A percentile compares a stretch with the other conserved stretches of the same genome.
Conservation (phyloP, 2,113 vertebrate species). For the Hippocampus comes region DNA sequence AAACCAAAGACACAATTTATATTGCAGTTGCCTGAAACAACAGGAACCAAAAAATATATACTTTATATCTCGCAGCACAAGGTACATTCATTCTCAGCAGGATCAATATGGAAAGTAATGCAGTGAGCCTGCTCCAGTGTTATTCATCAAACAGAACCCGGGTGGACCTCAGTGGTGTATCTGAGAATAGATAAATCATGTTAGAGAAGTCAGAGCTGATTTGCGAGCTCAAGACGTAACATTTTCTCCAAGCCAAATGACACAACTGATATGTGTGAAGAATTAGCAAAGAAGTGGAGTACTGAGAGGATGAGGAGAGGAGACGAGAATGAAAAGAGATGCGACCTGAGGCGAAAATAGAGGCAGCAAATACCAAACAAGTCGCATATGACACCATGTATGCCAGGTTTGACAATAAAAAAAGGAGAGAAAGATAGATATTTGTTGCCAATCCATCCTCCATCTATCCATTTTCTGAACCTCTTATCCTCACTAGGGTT, state of each 20-base stretch:
- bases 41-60: conserved; percentile 17
- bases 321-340: no score
- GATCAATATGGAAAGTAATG: conserved; percentile 50
- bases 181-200: conserved; percentile 38
- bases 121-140: conserved; percentile 17
- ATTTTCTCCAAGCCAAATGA: neutral
- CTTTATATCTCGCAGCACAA: conserved; percentile 6
- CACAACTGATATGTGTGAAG: neutral
- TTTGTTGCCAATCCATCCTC: no score
- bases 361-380: no score
- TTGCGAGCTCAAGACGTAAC: neutral
- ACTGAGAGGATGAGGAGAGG: no score
- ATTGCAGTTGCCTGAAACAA: conserved; percentile 23
- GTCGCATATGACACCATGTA: no score
- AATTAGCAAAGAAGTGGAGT: no score
- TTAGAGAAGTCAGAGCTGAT: conserved; percentile 14
- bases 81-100: conserved; percentile 27
- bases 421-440: no score
- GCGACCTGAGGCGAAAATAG: no score
- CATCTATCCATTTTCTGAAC: no score
- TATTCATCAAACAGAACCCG: conserved; percentile 44
- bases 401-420: no score
- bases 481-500: no score
- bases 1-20: conserved; percentile 29
- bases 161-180: conserved; percentile 27